Conservation (phyloP, 2,113 vertebrate species). For the Nannobrachium achirus region DNA sequence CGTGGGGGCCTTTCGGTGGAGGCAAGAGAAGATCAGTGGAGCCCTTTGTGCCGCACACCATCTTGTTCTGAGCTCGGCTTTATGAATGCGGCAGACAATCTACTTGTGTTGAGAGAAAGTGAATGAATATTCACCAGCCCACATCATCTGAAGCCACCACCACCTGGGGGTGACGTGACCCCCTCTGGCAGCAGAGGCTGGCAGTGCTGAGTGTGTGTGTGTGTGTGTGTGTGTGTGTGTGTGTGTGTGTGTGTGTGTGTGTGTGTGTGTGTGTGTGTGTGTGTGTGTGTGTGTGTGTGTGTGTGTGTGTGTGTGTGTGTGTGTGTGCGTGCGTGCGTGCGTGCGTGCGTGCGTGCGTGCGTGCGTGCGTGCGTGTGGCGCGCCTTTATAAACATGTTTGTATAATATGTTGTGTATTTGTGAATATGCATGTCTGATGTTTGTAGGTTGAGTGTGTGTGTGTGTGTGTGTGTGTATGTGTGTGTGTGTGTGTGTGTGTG, state of each 20-base stretch:
- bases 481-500: neutral
- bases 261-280: too few relatives aligned
- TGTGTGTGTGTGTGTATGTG: neutral
- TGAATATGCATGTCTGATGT: too few relatives aligned
- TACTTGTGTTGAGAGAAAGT: constrained; percentile 13
- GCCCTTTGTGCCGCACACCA: constrained; percentile 7
- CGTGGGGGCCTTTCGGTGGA: neutral
- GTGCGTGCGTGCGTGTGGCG: too few relatives aligned
- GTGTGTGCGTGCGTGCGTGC: too few relatives aligned
- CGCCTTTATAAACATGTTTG: too few relatives aligned
- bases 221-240: too few relatives aligned
- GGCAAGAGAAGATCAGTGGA: neutral
- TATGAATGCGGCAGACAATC: constrained; percentile 18
- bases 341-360: too few relatives aligned
- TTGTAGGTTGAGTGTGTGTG: neutral
- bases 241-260: too few relatives aligned
- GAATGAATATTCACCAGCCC: constrained; percentile 14
- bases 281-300: too few relatives aligned
- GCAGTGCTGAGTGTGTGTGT: neutral
- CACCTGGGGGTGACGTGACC: constrained; percentile 9
- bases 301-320: too few relatives aligned
- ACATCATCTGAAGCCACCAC: neutral
- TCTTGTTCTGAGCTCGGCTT: neutral
- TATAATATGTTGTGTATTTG: too few relatives aligned
- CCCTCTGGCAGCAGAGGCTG: neutral